These are phyloP conservation scores for Auanema sp. DNA, from an alignment of 2,888 invertebrate genomes.

Conservation along the genomic window DNA sequence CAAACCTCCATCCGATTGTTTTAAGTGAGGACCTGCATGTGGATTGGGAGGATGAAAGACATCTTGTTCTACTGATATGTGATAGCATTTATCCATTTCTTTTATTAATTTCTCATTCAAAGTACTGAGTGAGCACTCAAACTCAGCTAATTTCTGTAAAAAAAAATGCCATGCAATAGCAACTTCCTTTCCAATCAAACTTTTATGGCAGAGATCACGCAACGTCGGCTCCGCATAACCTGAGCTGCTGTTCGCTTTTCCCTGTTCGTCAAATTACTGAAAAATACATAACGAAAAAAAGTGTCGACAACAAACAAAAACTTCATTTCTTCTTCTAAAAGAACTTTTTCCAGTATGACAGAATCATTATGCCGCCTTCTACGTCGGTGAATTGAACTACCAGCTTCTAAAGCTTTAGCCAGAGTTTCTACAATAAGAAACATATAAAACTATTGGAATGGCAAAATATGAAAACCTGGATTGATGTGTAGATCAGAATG, in stretches of 20 bases:
- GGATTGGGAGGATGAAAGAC: not conserved
- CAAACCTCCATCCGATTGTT: not conserved
- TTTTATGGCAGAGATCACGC: constrained; percentile 43
- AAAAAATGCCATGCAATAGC: not conserved
- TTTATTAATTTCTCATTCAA: constrained; percentile 38
- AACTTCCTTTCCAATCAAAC: constrained; percentile 3
- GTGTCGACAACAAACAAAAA: constrained; percentile 7
- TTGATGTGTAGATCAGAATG: not conserved
- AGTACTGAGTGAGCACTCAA: constrained; percentile 29
- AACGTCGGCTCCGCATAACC: constrained; percentile 49
- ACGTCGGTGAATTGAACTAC: constrained; percentile 20
- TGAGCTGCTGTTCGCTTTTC: constrained; percentile 49
- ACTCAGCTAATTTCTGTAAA: constrained; percentile 28
- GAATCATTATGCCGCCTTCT: constrained; percentile 37
- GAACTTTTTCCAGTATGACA: constrained; percentile 16
- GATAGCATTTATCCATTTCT: constrained; percentile 48
- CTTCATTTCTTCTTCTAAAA: not conserved
- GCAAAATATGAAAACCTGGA: not conserved
- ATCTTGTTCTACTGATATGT: constrained; percentile 44
- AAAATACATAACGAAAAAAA: constrained; percentile 13
- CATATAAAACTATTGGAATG: not conserved
- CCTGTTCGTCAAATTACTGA: constrained; percentile 25
- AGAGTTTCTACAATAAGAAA: not conserved
- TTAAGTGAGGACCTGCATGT: not conserved
- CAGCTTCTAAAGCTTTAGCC: not conserved